Conservation (phyloP, 1,140 invertebrate genomes). For the Leucophenga varia region DNA sequence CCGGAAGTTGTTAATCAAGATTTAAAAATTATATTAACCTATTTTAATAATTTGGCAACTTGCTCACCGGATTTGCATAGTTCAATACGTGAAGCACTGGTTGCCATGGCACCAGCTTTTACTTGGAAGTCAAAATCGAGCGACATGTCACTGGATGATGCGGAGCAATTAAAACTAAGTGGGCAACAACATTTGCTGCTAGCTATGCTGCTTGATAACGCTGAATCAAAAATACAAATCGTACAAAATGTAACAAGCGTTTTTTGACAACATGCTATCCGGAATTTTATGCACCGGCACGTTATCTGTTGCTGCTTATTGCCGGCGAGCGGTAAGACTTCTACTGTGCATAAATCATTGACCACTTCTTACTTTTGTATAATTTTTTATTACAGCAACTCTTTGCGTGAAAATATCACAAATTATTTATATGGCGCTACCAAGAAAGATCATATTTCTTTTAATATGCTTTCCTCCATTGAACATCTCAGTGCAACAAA, state of each 20-base stretch:
- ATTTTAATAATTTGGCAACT: slow-evolving; percentile 61
- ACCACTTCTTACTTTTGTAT: neutral
- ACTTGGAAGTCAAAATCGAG: slow-evolving; percentile 55
- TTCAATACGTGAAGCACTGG: slow-evolving; percentile 69
- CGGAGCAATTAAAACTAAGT: slow-evolving; percentile 57
- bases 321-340: slow-evolving; percentile 75
- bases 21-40: slow-evolving; percentile 42
- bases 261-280: slow-evolving; percentile 79
- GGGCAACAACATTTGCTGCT: slow-evolving; percentile 59
- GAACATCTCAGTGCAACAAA: slow-evolving; percentile 35
- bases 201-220: slow-evolving; percentile 59
- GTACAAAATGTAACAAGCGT: slow-evolving; percentile 79
- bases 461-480: slow-evolving; percentile 44
- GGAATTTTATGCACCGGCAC: slow-evolving; percentile 74
- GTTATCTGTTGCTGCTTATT: slow-evolving; percentile 81
- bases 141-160: slow-evolving; percentile 33
- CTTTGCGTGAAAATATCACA: slow-evolving; percentile 46
- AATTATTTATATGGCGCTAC: slow-evolving; percentile 51
- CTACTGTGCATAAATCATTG: too few relatives aligned
- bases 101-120: slow-evolving; percentile 72
- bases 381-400: slow-evolving; percentile 27
- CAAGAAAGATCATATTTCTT: slow-evolving; percentile 54
- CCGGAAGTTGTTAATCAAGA: slow-evolving; percentile 69
- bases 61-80: slow-evolving; percentile 63
- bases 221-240: slow-evolving; percentile 69